Percentiles rank a stretch among this genome's conserved stretches.
phyloP scores from a whole-genome alignment of 1,140 invertebrate genomes.

The Drosophila sulfurigaster region DNA sequence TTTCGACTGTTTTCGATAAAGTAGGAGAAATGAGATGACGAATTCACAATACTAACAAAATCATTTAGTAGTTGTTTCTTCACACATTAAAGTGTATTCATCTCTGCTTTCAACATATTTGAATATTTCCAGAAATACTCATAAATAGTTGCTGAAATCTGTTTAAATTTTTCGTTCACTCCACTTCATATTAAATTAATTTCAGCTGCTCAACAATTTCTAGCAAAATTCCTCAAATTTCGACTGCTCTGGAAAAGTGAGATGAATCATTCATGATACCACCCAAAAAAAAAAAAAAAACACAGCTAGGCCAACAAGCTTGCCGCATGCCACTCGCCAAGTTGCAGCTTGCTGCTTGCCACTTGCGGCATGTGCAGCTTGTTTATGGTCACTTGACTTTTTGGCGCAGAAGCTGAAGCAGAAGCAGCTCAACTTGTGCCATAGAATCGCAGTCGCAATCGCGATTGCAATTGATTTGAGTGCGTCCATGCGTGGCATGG shows the following conservation, averaged over 20 bases:
- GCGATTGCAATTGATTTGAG: constrained; percentile 42
- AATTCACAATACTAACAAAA: no score
- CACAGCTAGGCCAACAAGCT: neutral
- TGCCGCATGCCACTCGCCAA: neutral
- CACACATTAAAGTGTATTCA: no score
- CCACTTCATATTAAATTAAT: no score
- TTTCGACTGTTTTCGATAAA: no score
- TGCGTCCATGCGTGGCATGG: constrained; percentile 56
- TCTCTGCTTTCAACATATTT: no score
- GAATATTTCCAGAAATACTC: no score
- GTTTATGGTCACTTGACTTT: constrained; percentile 77
- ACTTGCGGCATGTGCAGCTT: constrained; percentile 26
- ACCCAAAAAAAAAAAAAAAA: neutral
- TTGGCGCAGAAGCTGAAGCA: constrained; percentile 58
- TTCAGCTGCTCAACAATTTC: no score
- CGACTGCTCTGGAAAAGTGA: constrained; percentile 8
- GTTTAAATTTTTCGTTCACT: no score
- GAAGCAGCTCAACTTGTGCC: constrained; percentile 6
- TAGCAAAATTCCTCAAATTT: no score
- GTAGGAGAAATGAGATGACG: no score
- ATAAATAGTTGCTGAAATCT: no score
- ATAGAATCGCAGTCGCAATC: constrained; percentile 49
- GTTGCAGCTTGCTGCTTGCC: constrained; percentile 19
- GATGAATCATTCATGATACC: constrained; percentile 2
- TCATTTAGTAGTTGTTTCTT: no score